These are phyloP conservation scores for Trachemys scripta DNA, from an alignment of 2,113 vertebrate genomes.

Conservation along the genomic window DNA sequence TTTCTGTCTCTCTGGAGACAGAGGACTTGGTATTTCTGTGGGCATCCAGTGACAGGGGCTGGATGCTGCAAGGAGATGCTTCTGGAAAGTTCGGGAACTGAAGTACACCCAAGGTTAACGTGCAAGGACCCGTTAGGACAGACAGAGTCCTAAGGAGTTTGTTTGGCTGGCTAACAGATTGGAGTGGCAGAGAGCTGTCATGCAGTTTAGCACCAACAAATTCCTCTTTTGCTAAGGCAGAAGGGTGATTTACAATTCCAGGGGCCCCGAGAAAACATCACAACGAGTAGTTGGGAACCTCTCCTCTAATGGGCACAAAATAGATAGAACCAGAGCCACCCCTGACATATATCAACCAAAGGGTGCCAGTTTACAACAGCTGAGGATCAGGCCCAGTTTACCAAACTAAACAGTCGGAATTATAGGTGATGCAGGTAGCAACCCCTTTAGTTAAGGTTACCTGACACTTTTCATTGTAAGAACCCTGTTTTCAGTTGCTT, in stretches of 20 bases:
- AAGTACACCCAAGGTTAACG: not conserved
- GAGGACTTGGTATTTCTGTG: not conserved
- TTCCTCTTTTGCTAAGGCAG: not conserved
- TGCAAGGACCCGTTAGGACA: not conserved
- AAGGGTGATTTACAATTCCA: not conserved
- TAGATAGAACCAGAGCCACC: not conserved
- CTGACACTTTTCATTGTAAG: not conserved
- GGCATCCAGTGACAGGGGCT: not conserved
- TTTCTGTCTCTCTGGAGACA: not conserved
- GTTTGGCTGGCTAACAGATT: not conserved
- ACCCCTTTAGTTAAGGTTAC: no score
- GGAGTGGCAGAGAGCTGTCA: no score
- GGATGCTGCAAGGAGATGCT: not conserved
- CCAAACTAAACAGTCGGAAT: not conserved
- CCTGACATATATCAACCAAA: not conserved
- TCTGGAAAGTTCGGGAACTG: not conserved
- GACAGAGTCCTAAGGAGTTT: not conserved
- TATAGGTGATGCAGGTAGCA: no score
- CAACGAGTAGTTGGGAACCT: not conserved
- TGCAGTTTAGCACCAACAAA: not conserved
- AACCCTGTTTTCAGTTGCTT: not conserved
- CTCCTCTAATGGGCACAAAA: not conserved
- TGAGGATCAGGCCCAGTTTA: no score
- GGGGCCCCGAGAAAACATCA: no score
- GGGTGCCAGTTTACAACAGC: no score